phyloP scores from a whole-genome alignment of 2,797 vertebrate genomes.

The Pseudomugil gertrudae region DNA sequence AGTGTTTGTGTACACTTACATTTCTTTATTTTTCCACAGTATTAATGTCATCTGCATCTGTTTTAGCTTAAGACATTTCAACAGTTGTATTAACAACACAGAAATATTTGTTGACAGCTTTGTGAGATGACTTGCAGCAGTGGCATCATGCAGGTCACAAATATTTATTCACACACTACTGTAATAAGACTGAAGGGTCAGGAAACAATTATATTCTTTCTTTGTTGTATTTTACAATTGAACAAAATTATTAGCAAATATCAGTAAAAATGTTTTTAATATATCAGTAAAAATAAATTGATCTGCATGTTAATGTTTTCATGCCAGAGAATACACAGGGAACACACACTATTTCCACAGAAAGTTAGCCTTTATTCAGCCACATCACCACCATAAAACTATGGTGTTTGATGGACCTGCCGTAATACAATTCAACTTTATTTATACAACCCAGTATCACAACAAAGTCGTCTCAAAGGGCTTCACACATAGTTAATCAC shows the following conservation, averaged over 20 bases:
- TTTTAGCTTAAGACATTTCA: not conserved
- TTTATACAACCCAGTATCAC: too few species aligned
- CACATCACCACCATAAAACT: not conserved
- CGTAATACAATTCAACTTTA: too few species aligned
- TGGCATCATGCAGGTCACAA: not conserved
- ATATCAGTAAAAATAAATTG: not conserved
- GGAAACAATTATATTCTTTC: not conserved
- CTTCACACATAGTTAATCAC: too few species aligned
- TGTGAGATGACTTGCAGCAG: not conserved
- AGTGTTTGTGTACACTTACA: slow-evolving; percentile 5
- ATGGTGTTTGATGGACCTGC: not conserved
- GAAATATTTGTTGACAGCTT: not conserved
- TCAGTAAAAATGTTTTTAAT: not conserved
- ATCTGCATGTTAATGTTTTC: not conserved
- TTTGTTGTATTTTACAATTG: not conserved
- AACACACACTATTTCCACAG: not conserved
- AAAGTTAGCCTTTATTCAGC: not conserved
- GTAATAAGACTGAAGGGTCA: not conserved
- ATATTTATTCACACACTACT: not conserved
- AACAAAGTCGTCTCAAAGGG: too few species aligned
- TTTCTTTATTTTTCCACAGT: not conserved
- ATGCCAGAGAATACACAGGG: not conserved
- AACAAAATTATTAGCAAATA: too few species aligned
- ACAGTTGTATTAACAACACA: not conserved
- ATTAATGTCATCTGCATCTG: not conserved